phyloP scores from a whole-genome alignment of 2,888 invertebrate genomes.

The Plagodis dolabraria region DNA sequence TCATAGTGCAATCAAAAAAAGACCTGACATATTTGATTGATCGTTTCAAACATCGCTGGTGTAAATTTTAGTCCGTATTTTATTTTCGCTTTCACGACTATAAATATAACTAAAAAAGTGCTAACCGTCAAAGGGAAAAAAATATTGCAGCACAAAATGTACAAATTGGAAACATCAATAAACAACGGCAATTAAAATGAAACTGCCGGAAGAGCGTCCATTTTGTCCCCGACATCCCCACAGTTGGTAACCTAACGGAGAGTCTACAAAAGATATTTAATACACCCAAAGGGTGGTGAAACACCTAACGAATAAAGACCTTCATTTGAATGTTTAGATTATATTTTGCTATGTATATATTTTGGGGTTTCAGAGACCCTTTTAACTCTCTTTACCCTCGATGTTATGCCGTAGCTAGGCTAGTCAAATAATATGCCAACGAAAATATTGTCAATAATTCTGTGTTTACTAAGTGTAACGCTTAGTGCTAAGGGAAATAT shows the following conservation, averaged over 20 bases:
- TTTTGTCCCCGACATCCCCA: slow-evolving; percentile 35
- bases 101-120: slow-evolving; percentile 9
- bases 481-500: too few relatives aligned
- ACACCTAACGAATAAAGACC: slow-evolving; percentile 43
- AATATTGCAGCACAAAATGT: slow-evolving; percentile 30
- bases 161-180: slow-evolving; percentile 41
- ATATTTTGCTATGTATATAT: slow-evolving; percentile 39
- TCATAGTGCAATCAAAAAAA: too few relatives aligned
- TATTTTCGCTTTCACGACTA: slow-evolving; percentile 1
- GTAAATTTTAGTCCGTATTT: slow-evolving; percentile 5
- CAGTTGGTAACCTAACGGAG: slow-evolving; percentile 25
- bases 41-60: not conserved
- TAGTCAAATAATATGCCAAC: slow-evolving; percentile 24
- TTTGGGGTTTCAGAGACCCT: slow-evolving; percentile 36
- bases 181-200: slow-evolving; percentile 43
- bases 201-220: slow-evolving; percentile 41
- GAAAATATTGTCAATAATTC: slow-evolving; percentile 14
- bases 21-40: too few relatives aligned
- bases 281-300: slow-evolving; percentile 40
- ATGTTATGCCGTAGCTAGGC: slow-evolving; percentile 29
- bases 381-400: slow-evolving; percentile 41
- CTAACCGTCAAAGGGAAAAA: slow-evolving; percentile 30
- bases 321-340: slow-evolving; percentile 43
- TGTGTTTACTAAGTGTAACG: not conserved
- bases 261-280: slow-evolving; percentile 41